Conservation (phyloP, 2,888 invertebrate genomes). For the Marasmarcha lunaedactyla region DNA sequence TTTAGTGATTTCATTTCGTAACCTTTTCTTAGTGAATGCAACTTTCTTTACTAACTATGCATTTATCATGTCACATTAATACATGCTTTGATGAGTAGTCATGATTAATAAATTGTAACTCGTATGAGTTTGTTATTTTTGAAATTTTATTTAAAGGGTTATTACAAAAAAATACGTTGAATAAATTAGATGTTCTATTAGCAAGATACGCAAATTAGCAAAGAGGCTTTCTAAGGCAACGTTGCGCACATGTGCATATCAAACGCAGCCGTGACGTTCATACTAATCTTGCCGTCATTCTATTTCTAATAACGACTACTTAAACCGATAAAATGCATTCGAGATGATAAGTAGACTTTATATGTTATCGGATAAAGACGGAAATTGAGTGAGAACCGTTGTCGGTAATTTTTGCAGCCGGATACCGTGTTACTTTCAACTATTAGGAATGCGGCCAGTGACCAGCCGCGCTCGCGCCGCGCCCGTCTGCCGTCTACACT, state of each 20-base stretch:
- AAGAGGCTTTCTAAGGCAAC: too few relatives aligned
- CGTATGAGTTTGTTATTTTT: too few relatives aligned
- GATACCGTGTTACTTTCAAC: slow-evolving; percentile 65
- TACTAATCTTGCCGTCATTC: slow-evolving; percentile 19
- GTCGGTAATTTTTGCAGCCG: slow-evolving; percentile 60
- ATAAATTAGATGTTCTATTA: too few relatives aligned
- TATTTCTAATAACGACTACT: slow-evolving; percentile 18
- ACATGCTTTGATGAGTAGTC: too few relatives aligned
- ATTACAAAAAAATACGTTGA: too few relatives aligned
- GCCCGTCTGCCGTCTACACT: slow-evolving; percentile 28
- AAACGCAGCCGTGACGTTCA: slow-evolving; percentile 10
- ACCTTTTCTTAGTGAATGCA: too few relatives aligned
- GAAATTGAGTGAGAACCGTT: background rate
- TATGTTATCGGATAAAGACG: slow-evolving; percentile 5
- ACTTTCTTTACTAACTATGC: too few relatives aligned
- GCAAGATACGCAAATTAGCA: too few relatives aligned
- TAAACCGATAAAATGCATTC: slow-evolving; percentile 17
- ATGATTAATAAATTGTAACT: too few relatives aligned
- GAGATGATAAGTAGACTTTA: slow-evolving; percentile 14
- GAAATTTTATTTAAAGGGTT: too few relatives aligned
- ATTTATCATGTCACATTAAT: too few relatives aligned
- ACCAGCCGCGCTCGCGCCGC: slow-evolving; percentile 45
- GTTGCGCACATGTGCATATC: slow-evolving; percentile 9
- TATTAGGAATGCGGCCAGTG: slow-evolving; percentile 63
- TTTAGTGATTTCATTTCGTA: too few relatives aligned